Percentiles rank a stretch among this genome's conserved stretches.
Evolutionary conservation across 2,113 vertebrate genomes (phyloP).

Genomic region (Tragelaphus strepsiceros): DNA sequence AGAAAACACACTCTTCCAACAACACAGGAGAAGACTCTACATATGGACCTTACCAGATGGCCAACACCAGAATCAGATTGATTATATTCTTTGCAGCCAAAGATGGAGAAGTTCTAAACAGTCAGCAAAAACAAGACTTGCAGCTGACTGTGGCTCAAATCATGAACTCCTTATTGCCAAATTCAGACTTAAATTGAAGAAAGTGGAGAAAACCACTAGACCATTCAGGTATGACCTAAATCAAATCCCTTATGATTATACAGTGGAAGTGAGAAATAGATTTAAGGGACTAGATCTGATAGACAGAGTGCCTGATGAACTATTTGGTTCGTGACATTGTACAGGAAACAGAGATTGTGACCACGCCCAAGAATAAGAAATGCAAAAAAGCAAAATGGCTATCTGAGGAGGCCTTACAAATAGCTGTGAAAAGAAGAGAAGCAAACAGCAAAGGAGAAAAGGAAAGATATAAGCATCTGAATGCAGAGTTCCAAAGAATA

Average conservation of each 20-base stretch:
- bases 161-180: not conserved
- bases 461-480: not conserved
- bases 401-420: not conserved
- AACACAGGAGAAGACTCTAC: not conserved
- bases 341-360: not conserved
- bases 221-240: not conserved
- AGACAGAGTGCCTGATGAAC: not conserved
- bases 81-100: not conserved
- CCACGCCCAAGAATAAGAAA: not conserved
- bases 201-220: not conserved
- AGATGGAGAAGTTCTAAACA: not conserved
- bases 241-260: not conserved
- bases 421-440: not conserved
- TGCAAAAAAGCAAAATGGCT: not conserved
- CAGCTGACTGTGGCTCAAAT: not conserved
- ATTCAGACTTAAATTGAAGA: not conserved
- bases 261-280: not conserved
- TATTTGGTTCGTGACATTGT: not conserved
- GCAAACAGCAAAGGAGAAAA: not conserved
- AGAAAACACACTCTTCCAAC: not conserved
- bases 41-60: not conserved
- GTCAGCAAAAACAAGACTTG: not conserved
- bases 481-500: not conserved
- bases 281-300: not conserved
- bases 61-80: fast-evolving